phyloP scores from a whole-genome alignment of 2,888 invertebrate species.

The Micoletzkya japonica region DNA sequence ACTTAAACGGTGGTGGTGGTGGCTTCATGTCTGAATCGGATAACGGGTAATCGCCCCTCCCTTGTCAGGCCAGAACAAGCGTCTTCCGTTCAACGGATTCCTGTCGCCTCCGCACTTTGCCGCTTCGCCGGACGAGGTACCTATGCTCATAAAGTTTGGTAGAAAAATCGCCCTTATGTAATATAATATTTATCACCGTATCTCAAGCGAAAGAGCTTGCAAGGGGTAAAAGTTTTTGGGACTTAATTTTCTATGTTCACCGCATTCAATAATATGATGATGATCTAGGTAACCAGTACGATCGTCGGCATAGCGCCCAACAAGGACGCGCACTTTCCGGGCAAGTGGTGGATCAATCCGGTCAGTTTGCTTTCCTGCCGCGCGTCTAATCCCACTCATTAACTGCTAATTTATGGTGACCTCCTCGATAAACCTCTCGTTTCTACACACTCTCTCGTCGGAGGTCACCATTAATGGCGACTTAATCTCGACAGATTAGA shows the following conservation, averaged over 20 bases:
- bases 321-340: neutral
- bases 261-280: neutral
- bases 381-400: too few species aligned
- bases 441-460: neutral
- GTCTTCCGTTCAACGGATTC: slow-evolving; percentile 47
- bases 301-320: slow-evolving; percentile 21
- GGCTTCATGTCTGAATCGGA: too few species aligned
- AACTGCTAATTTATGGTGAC: neutral
- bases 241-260: neutral
- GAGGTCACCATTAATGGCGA: neutral
- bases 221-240: neutral
- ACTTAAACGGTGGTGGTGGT: too few species aligned
- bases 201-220: too few species aligned
- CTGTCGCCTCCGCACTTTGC: slow-evolving; percentile 53
- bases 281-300: slow-evolving; percentile 12
- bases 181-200: too few species aligned
- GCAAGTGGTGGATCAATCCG: slow-evolving; percentile 26
- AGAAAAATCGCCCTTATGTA: neutral
- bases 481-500: too few species aligned
- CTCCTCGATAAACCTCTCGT: neutral
- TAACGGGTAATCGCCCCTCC: too few species aligned
- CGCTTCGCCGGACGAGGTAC: slow-evolving; percentile 46
- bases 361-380: neutral
- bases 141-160: too few species aligned
- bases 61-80: slow-evolving; percentile 36